These are phyloP conservation scores for Asarcornis scutulata DNA, from an alignment of 2,113 vertebrate genomes.

Conservation along the genomic window DNA sequence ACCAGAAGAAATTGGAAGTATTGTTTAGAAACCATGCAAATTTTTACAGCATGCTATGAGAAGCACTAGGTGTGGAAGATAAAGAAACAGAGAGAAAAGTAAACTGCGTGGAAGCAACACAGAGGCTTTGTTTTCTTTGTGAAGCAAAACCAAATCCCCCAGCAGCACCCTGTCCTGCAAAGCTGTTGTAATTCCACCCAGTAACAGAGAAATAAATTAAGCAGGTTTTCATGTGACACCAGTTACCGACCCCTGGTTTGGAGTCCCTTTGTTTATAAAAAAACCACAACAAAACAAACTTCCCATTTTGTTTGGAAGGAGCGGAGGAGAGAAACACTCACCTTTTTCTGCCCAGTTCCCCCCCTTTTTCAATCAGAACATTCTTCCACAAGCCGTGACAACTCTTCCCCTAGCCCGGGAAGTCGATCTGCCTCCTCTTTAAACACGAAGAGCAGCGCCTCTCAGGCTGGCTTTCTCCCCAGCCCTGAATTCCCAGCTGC, in stretches of 20 bases:
- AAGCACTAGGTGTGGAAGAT: not conserved
- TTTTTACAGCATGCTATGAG: not conserved
- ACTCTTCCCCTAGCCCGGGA: not conserved
- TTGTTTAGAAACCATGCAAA: slow-evolving; percentile 7
- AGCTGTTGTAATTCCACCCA: not conserved
- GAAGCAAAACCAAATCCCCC: not conserved
- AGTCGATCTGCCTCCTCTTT: not conserved
- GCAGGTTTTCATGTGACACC: not conserved
- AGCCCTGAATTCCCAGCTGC: slow-evolving; percentile 35
- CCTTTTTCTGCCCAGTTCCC: not conserved
- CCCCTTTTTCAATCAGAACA: not conserved
- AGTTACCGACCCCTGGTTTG: not conserved
- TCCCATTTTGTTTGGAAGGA: not conserved
- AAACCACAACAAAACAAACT: not conserved
- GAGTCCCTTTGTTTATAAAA: not conserved
- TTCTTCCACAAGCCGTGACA: not conserved
- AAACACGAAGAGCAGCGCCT: slow-evolving; percentile 23
- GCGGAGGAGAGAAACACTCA: not conserved
- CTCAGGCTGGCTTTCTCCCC: slow-evolving; percentile 28
- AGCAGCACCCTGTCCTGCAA: not conserved
- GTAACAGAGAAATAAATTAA: not conserved
- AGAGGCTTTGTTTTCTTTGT: not conserved
- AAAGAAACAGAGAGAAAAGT: slow-evolving; percentile 18
- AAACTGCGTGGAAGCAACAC: not conserved
- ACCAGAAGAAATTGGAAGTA: slow-evolving; percentile 6